phyloP scores from a whole-genome alignment of 2,888 invertebrate genomes.

The Hirtodrosophila cameraria region DNA sequence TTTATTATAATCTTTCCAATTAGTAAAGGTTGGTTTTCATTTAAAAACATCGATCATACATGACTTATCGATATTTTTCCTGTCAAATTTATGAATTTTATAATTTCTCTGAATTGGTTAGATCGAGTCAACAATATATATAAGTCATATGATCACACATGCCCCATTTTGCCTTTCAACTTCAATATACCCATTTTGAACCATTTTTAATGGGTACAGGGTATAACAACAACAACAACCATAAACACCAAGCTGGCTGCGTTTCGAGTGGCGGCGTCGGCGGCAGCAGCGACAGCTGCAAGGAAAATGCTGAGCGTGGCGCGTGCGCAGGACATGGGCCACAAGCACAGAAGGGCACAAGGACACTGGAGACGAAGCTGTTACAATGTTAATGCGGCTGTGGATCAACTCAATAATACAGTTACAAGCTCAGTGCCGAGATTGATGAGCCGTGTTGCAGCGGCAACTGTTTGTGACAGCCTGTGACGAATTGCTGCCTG shows the following conservation, averaged over 20 bases:
- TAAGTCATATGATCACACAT: no score
- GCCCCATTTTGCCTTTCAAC: no score
- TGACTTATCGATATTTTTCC: no score
- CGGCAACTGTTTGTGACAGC: slow-evolving; percentile 43
- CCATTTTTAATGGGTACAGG: no score
- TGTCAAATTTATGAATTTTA: no score
- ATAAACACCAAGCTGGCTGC: neutral
- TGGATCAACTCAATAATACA: slow-evolving; percentile 49
- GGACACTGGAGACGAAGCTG: slow-evolving; percentile 14
- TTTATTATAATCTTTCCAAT: no score
- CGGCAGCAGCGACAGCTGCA: slow-evolving; percentile 57
- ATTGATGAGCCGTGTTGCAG: slow-evolving; percentile 51
- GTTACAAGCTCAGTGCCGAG: slow-evolving; percentile 57
- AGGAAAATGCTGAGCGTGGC: slow-evolving; percentile 32
- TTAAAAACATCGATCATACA: no score
- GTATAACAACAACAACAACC: slow-evolving; percentile 3
- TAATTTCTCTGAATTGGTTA: no score
- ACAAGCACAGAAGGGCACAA: neutral
- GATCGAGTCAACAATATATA: no score
- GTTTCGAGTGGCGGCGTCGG: slow-evolving; percentile 46
- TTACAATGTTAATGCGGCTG: slow-evolving; percentile 31
- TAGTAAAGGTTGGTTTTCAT: no score
- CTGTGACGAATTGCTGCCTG: slow-evolving; percentile 59
- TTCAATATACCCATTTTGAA: no score
- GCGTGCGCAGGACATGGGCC: slow-evolving; percentile 40